Conservation (phyloP, 2,797 vertebrate genomes). For the Discoglossus pictus region DNA sequence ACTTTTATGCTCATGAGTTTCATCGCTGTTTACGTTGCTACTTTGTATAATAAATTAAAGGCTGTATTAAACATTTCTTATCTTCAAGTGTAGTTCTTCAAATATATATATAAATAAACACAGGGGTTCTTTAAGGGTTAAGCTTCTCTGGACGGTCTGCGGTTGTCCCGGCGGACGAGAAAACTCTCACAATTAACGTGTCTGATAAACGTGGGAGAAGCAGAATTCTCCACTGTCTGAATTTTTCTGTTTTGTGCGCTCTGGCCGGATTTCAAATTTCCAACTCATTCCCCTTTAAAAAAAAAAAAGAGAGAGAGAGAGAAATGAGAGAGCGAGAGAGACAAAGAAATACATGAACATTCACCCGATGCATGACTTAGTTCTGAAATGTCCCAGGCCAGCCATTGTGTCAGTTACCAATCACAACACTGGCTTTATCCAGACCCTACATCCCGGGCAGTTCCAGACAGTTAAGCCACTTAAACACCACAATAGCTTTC, state of each 20-base stretch:
- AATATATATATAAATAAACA: no score
- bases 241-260: not conserved
- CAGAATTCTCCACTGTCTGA: not conserved
- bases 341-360: slow-evolving; percentile 3
- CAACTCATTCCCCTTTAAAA: slow-evolving; percentile 26
- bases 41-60: no score
- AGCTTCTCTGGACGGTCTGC: not conserved
- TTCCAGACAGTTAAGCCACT: slow-evolving; percentile 12
- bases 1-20: no score
- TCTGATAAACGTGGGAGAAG: slow-evolving; percentile 7
- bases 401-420: slow-evolving; percentile 24
- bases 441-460: not conserved
- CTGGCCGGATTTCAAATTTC: not conserved
- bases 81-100: no score
- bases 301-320: no score
- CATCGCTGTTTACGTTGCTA: no score
- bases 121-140: no score
- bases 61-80: no score
- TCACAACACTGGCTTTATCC: slow-evolving; percentile 14
- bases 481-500: slow-evolving; percentile 16
- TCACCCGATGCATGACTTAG: slow-evolving; percentile 31
- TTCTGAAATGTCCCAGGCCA: slow-evolving; percentile 21
- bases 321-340: no score
- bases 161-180: not conserved
- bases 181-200: slow-evolving; percentile 7